These are phyloP conservation scores for Petrocephalus zakoni DNA, from an alignment of 2,113 vertebrate species.

Conservation along the genomic window DNA sequence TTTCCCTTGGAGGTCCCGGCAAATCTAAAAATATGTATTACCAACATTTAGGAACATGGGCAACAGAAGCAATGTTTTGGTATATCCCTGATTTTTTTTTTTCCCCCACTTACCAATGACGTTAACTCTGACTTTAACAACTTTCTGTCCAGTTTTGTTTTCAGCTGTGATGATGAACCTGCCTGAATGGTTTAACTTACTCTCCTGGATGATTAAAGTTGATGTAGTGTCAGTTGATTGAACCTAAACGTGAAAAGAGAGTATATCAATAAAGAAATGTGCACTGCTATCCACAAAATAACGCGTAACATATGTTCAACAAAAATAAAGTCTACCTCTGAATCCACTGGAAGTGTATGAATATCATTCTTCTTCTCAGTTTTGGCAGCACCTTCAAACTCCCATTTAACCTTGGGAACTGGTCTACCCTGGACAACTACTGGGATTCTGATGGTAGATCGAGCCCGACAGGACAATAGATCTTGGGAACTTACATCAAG, in stretches of 20 bases:
- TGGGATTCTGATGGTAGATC: conserved; percentile 78
- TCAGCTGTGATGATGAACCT: conserved; percentile 88
- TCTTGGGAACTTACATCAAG: conserved; percentile 78
- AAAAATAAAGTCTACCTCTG: conserved; percentile 66
- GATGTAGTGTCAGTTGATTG: conserved; percentile 76
- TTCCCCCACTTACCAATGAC: conserved; percentile 74
- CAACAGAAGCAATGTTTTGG: neutral
- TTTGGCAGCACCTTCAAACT: conserved; percentile 86
- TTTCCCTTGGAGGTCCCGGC: conserved; percentile 82
- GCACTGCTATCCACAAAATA: neutral
- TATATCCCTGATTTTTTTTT: no score
- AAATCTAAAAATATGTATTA: conserved; percentile 65
- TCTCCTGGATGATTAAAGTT: conserved; percentile 70
- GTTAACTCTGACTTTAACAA: conserved; percentile 76
- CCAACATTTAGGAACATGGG: neutral
- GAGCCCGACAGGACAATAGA: conserved; percentile 73
- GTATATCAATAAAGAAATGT: conserved; percentile 2
- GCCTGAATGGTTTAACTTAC: conserved; percentile 81
- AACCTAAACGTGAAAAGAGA: conserved; percentile 57
- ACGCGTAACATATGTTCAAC: neutral
- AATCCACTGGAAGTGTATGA: conserved; percentile 81
- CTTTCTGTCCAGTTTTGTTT: conserved; percentile 89
- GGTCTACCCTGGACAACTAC: conserved; percentile 79
- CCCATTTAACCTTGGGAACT: conserved; percentile 84
- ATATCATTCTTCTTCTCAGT: conserved; percentile 80